Evolutionary conservation across 1,140 invertebrate genomes (phyloP), one percentile per base, ranked within the genome.

Genomic region (Caerostris extrusa): DNA sequence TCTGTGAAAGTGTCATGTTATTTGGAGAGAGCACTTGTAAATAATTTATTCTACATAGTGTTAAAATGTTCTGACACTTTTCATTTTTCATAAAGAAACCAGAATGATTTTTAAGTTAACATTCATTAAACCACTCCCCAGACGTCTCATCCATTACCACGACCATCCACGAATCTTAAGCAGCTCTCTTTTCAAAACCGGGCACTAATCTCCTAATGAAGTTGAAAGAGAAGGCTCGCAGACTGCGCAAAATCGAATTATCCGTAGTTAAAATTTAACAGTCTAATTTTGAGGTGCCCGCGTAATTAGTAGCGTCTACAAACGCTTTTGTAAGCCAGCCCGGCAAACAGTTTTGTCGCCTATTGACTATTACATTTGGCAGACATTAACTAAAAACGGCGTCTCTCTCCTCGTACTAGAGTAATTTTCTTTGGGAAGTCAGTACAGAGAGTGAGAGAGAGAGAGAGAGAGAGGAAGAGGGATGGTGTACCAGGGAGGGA

Each of bases 261-360:
- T 12, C 71, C 71, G 8, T 77, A 53, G 19, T 77, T 77, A 77
- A 77, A 77, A 77, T 77, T 77, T 77, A 77, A 77, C 69, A 50
- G 71, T 77, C 71, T 77, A 77, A 77, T 77, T 77, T 34, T 77
- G 6, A 50, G 71, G 19, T 12, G 34, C 71, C n/a, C 5, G 5
- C 7, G 71, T 77, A 77, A 77, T 77, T 77, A 77, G 19, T 5
- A 77, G 10, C 19, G 71, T 77, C 71, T 77, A 77, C 71, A 71
- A 34, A 34, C n/a, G 19, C 67, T 2, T n/a, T 19, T 71, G n/a
- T 50, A 50, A 7, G 3, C 8, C 17, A 64, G 61, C 10, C 61
- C 12, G 10, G 69, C 53, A 77, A 67, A 67, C 5, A 50, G 71
- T 77, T 77, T 77, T 53, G 71, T 12, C 12, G 61, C 5, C 3